A percentile compares a stretch with the other conserved stretches of the same genome.
Evolutionary conservation across 2,888 invertebrate species (phyloP).

Genomic region (Acanthococcus lagerstroemiae): DNA sequence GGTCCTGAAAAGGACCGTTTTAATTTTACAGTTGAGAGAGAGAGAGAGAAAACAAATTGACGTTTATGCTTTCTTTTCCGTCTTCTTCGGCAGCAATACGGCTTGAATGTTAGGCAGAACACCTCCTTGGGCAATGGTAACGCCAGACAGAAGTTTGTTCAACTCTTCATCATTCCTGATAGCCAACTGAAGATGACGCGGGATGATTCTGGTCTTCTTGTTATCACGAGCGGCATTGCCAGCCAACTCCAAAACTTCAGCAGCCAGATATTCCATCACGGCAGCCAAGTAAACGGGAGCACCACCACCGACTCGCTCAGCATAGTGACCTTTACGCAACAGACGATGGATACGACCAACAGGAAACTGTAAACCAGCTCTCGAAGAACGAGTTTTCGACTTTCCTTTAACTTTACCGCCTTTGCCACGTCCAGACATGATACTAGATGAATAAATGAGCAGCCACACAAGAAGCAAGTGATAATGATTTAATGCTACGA

Average conservation of each 20-base stretch:
- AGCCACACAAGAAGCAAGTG: too few species aligned
- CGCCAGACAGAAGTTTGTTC: constrained; percentile 62
- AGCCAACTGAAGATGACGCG: constrained; percentile 67
- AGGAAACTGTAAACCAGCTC: constrained; percentile 49
- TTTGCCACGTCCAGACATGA: constrained; percentile 37
- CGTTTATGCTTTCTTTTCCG: constrained; percentile 33
- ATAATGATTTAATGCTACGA: too few species aligned
- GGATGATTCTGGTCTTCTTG: constrained; percentile 61
- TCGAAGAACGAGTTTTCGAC: constrained; percentile 45
- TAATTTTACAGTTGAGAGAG: too few species aligned
- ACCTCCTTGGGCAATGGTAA: constrained; percentile 76
- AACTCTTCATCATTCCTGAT: constrained; percentile 74
- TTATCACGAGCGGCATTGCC: constrained; percentile 55
- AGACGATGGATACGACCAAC: constrained; percentile 50
- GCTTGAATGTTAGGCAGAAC: constrained; percentile 56
- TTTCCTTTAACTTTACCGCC: constrained; percentile 43
- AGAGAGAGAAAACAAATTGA: too few species aligned
- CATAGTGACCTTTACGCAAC: constrained; percentile 51
- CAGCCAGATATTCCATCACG: constrained; percentile 55
- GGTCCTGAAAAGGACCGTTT: constrained; percentile 30
- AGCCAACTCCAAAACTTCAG: constrained; percentile 57
- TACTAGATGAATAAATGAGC: too few species aligned
- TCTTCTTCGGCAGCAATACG: constrained; percentile 37
- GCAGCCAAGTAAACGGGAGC: constrained; percentile 50
- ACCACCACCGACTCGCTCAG: constrained; percentile 48